Percentiles rank a stretch among this genome's conserved stretches.
These are phyloP conservation scores for Cryptoleucopteryx plumbea DNA, from an alignment of 2,113 vertebrate species.

Conservation along the genomic window DNA sequence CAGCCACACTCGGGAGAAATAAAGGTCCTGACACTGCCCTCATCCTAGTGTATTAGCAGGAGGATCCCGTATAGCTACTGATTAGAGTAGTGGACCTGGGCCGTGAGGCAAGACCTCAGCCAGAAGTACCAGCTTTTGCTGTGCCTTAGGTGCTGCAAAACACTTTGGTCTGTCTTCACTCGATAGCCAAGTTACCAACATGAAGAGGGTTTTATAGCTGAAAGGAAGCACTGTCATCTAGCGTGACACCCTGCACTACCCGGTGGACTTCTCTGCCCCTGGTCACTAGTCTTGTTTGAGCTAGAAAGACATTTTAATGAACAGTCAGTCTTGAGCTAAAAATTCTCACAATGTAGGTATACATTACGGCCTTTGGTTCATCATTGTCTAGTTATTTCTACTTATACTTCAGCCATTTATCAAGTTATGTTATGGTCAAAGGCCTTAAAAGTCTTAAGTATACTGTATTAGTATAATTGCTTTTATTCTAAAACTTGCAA, in stretches of 20 bases:
- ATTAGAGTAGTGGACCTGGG: neutral
- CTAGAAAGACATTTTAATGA: neutral
- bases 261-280: neutral
- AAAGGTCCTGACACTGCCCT: neutral
- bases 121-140: neutral
- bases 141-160: neutral
- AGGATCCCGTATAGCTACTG: neutral
- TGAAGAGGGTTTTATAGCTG: neutral
- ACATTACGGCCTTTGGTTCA: neutral
- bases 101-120: neutral
- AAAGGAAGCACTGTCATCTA: neutral
- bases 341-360: neutral
- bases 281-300: neutral
- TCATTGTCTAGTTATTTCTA: slow-evolving; percentile 30
- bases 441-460: neutral
- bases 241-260: neutral
- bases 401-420: slow-evolving; percentile 9
- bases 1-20: neutral
- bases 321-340: neutral
- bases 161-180: neutral
- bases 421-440: neutral
- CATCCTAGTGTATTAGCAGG: neutral
- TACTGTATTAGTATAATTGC: neutral
- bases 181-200: neutral
- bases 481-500: neutral